Base-by-base conservation (phyloP, 2,888 invertebrate species). In the Liposcelis brunnea region DNA sequence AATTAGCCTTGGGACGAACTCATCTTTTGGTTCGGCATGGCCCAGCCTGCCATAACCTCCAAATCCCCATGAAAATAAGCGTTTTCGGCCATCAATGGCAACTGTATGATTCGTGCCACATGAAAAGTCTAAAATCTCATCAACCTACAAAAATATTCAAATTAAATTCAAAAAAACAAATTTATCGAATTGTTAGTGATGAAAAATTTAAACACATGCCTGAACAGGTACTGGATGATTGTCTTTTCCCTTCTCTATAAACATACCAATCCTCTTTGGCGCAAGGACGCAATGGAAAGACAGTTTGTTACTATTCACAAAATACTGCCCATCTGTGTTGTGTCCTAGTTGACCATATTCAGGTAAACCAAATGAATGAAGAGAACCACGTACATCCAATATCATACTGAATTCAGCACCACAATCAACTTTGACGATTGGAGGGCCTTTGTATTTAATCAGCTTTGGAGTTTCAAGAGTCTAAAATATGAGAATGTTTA, bases 1-100 rank as follows among this genome's bases (percentile, higher is more conserved):
- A 53, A 93, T 80, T 44, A 90, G 69, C n/a, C 82, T 68, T 19
- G 80, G 81, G 35, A 90, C 84, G 63, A 83, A 71, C 64, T 94
- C 93, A 63, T 94, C 91, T 59, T 85, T 85, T 48, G 80, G 89
- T 57, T 90, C 91, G 6, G 89, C 82, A 66, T 94, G 93, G 0
- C 93, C 94, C 11, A 94, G 68, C 2, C 94, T 76, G 0, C 93
- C 93, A 58, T 93, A 87, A 0, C 93, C 94, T 10, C 91, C 93
- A 62, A 91, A 94, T 15, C 94, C 93, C 93, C 93, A 94, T 44
- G 90, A 87, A 63, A 75, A 94, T 0, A 85, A 82, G 10, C 93
- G 75, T 62, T 84, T 87, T 60, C 81, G 81, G 1, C 83, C 80
- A 58, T 94, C 93, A 51, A 90, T 75, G 0, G 85, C 86, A 42